Base-by-base conservation (phyloP, 1,140 invertebrate genomes). In the Pygmarrhopalites habei region DNA sequence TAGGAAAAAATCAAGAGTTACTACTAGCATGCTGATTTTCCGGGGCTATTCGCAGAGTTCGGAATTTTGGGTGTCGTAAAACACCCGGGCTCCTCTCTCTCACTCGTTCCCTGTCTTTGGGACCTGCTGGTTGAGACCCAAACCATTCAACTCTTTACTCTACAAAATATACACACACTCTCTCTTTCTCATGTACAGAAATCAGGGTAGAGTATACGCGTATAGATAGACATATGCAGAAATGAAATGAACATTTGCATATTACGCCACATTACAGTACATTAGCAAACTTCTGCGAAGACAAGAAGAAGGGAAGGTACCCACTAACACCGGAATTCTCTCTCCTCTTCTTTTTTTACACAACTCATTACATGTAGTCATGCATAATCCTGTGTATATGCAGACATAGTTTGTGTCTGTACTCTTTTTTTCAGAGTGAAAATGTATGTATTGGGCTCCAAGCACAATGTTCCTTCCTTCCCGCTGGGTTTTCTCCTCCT, bases 41-140 rank as follows among this genome's bases (percentile, higher is more conserved):
- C 53, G 53, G 53, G 53, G 35, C 55, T 19, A 10, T 58, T 2
- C 29, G 41, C 3, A 23, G 5, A 26, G 23, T 15, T 52, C 4
- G 21, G 10, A 7, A 26, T 56, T 56, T 30, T 35, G 53, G 53
- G 53, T 56, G 53, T 56, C 30, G 53, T 56, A 53, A 56, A 56
- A 56, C 53, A 28, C 53, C 53, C 53, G 53, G 15, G 44, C 21
- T 28, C 51, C 14, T 21, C 28, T 28, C 51, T 28, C 26, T 4
- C 19, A 28, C 51, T 28, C 26, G 15, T 21, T 26, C 25, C 3
- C 23, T 53, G 3, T 28, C 28, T 28, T 19, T 21, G 5, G 7
- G 44, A 12, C 10, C 44, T 21, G 23, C 4, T 21, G 44, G 17
- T 21, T 47, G 44, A 10, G 44, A 12, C 39, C 39, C 39, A 12